Evolutionary conservation across 2,797 vertebrate genomes (phyloP), one percentile per base, ranked within the genome.

Genomic region (Thripadectes ignobilis): DNA sequence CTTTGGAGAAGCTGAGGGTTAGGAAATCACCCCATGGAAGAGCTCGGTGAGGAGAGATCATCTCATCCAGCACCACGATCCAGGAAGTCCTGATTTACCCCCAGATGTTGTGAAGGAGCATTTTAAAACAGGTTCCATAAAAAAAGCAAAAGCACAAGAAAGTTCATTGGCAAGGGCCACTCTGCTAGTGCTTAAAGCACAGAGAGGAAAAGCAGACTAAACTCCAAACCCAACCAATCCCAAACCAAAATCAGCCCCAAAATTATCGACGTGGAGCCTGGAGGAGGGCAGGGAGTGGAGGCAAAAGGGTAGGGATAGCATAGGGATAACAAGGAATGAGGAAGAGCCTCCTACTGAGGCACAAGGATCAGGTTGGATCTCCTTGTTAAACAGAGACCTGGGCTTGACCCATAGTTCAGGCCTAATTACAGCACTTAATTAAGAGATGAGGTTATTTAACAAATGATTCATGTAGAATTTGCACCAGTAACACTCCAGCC

Each of bases 71-170:
- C 16, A 59, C n/a, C 29, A 69, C 38, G 49, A 43, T 4, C 22
- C 22, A 54, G 10, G 0, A 0, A 57, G 34, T 14, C 32, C 30
- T 62, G 23, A 2, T 39, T 46, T 21, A 57, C 7, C 32, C 3
- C 9, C 0, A 4, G 21, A 20, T 7, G 5, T 21, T 32, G 29
- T 5, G 39, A 43, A 32, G 29, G 39, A 43, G 39, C 4, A 5
- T 32, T 62, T 41, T 21, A 16, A 29, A 51, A 27, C 26, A 19
- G 20, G 29, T 43, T 30, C 22, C 32, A 32, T 32, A 39, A 22
- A 16, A 32, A 43, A 41, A 63, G 29, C 3, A 29, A 43, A 43
- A 63, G 20, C 61, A 16, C 19, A 4, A 20, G 20, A 15, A 32
- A 23, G 29, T 21, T 62, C 19, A 8, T 9, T 22, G 20, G 29